Evolutionary conservation across 37 sponge, comb jelly and placozoan species (phyloP), one percentile per base, ranked within the genome.

Genomic region (Chondrilla cf. caribensis): DNA sequence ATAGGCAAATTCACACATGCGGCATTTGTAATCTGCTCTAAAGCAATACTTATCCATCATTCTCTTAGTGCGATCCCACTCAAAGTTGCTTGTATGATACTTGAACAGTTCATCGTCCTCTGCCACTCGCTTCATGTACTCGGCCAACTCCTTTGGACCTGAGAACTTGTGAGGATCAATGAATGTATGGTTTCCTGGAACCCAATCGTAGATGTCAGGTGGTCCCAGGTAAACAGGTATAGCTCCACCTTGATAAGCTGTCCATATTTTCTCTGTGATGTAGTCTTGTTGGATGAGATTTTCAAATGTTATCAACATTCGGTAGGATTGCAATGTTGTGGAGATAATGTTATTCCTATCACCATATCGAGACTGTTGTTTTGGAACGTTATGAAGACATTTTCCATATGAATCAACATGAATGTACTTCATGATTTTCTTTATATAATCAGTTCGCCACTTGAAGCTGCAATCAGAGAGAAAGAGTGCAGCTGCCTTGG

Each of bases 161-260:
- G 58, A 2, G 29, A 28, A 79, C 2, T 79, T 79, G 5, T 28
- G 6, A 28, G 58, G 28, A 79, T 79, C 79, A 79, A 79, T 79
- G 38, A 79, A 79, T 4, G 79, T 55, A 35, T 79, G 58, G 59
- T 79, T 79, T 29, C 79, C 79, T 55, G 79, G 79, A 1, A 58
- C 79, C 79, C 59, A 58, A 18, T 51, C 15, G 37, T 79, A 79
- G 1, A 79, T 37, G 11, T 73, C 76, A 8, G 76, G 76, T 19
- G 76, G 41, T 1, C 76, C 76, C 43, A 32, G 2, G 24, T 73
- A 73, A n/a, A 73, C 43, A n/a, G 76, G 76, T 22, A 73, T 73
- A 43, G 76, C 76, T 8, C 76, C 76, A 3, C 25, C 41, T 39
- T 37, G n/a, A 38, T 73, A 73, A 8, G 41, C 41, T 11, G 40